Percentiles rank a stretch among this genome's conserved stretches.
These are phyloP conservation scores for Tursiops truncatus DNA, from an alignment of 2,113 vertebrate genomes.

Conservation along the genomic window DNA sequence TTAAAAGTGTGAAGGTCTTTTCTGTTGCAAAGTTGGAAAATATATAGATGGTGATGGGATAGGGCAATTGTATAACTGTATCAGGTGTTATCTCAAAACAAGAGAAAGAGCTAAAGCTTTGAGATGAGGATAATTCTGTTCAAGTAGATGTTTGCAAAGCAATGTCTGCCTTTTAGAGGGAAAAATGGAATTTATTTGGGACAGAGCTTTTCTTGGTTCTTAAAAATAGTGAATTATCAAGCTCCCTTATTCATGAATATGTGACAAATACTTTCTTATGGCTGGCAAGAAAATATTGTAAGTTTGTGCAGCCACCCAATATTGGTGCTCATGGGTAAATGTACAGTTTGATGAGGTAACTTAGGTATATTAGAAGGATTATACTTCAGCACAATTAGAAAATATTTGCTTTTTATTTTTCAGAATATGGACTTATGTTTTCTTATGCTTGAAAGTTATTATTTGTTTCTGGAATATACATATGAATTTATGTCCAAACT, in stretches of 20 bases:
- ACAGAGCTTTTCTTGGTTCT: background rate
- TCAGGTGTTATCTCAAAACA: background rate
- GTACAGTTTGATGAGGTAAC: background rate
- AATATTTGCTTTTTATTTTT: background rate
- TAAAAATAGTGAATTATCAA: background rate
- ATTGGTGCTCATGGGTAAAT: background rate
- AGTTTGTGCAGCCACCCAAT: background rate
- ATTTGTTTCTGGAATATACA: background rate
- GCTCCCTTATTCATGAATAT: background rate
- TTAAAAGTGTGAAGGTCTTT: background rate
- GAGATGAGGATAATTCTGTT: background rate
- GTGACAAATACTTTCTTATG: background rate
- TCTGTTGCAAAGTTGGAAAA: background rate
- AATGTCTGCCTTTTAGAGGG: background rate
- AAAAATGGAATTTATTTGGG: background rate
- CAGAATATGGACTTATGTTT: background rate
- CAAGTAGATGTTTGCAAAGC: background rate
- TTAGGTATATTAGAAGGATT: background rate
- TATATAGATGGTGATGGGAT: background rate
- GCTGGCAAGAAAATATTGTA: background rate
- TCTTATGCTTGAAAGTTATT: background rate
- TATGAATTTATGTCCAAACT: background rate
- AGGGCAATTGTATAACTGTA: background rate
- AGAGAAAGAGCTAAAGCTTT: background rate
- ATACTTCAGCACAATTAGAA: background rate